Conservation (phyloP, 2,888 invertebrate species). For the Bhutanitis thaidina region DNA sequence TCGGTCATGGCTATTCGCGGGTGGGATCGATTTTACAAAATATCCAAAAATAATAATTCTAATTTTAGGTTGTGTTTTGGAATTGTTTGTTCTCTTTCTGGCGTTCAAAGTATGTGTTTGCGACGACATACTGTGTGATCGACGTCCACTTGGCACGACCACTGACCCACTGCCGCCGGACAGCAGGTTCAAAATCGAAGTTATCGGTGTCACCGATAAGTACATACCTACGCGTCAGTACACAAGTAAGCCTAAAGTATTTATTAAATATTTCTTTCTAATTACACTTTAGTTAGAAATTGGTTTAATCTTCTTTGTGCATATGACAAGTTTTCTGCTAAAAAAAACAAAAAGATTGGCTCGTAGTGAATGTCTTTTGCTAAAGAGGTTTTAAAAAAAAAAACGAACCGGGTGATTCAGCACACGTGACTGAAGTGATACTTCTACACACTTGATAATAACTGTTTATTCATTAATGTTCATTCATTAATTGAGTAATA, state of each 20-base stretch:
- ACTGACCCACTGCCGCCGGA: constrained; percentile 58
- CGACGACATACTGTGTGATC: constrained; percentile 45
- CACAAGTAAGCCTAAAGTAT: constrained; percentile 37
- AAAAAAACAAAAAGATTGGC: too few relatives aligned
- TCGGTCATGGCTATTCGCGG: too few relatives aligned
- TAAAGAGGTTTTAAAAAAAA: too few relatives aligned
- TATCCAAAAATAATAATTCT: not conserved
- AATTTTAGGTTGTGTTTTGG: constrained; percentile 17
- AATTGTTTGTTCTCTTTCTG: constrained; percentile 9
- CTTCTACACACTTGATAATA: too few relatives aligned
- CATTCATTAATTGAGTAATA: too few relatives aligned
- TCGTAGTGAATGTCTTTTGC: too few relatives aligned
- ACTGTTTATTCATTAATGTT: too few relatives aligned
- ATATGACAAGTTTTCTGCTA: too few relatives aligned
- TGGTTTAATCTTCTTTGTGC: too few relatives aligned
- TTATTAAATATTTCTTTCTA: not conserved
- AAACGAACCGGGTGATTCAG: too few relatives aligned
- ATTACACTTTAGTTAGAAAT: too few relatives aligned
- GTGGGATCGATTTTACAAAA: not conserved
- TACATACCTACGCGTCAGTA: constrained; percentile 50
- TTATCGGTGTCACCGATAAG: constrained; percentile 37
- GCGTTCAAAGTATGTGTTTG: constrained; percentile 28
- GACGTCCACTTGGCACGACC: constrained; percentile 51
- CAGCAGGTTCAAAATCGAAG: constrained; percentile 56
- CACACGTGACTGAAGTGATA: too few relatives aligned